Conservation (phyloP, 2,113 vertebrate genomes). For the Apeltes quadracus region DNA sequence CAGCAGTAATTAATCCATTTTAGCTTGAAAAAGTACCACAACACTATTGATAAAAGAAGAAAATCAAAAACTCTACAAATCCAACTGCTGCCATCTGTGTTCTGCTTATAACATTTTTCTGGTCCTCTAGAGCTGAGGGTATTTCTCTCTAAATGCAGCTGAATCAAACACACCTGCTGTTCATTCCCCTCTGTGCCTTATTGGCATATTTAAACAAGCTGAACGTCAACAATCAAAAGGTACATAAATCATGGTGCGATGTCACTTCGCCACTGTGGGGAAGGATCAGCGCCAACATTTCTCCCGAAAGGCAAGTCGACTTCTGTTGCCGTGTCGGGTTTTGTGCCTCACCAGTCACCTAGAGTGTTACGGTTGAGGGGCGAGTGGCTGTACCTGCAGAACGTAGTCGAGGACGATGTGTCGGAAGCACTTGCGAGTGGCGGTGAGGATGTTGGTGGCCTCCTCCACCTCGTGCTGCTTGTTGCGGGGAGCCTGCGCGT, state of each 20-base stretch:
- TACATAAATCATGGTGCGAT: too few relatives aligned
- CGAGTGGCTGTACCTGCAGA: constrained; percentile 84
- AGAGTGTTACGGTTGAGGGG: background rate
- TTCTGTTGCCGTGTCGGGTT: background rate
- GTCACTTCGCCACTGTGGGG: background rate
- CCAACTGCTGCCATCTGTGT: background rate
- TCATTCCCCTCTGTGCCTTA: constrained; percentile 29
- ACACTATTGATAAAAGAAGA: background rate
- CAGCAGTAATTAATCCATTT: background rate
- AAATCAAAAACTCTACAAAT: background rate
- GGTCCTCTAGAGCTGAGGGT: background rate
- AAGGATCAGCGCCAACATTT: background rate
- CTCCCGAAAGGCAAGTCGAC: background rate
- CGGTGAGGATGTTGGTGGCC: constrained; percentile 92
- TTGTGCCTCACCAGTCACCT: background rate
- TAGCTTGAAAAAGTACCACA: background rate
- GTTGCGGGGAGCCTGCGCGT: constrained; percentile 94
- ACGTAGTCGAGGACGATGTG: constrained; percentile 98
- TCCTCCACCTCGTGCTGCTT: constrained; percentile 97
- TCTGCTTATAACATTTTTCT: background rate
- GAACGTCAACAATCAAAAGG: constrained; percentile 13
- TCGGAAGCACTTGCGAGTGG: constrained; percentile 95
- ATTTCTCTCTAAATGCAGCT: constrained; percentile 7
- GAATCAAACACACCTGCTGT: constrained; percentile 32
- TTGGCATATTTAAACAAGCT: constrained; percentile 18